These are phyloP conservation scores for Nasonovia ribisnigri DNA, from an alignment of 2,888 invertebrate species.

Conservation along the genomic window DNA sequence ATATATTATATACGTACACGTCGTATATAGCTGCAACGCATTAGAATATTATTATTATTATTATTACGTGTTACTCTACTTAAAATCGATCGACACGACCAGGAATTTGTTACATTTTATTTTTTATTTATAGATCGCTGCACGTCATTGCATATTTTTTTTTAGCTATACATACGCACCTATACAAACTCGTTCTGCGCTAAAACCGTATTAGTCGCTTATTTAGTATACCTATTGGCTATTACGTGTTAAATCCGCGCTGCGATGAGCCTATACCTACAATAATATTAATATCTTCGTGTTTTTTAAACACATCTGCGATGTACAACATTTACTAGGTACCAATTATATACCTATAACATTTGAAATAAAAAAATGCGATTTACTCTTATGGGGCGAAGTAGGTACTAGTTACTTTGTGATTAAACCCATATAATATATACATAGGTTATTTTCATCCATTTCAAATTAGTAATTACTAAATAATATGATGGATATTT, in stretches of 20 bases:
- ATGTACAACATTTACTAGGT: background rate
- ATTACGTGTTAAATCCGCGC: background rate
- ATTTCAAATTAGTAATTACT: background rate
- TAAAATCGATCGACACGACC: background rate
- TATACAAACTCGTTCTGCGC: background rate
- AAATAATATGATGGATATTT: background rate
- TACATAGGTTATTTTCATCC: background rate
- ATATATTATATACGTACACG: background rate
- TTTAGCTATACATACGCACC: background rate
- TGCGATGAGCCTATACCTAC: background rate
- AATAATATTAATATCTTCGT: background rate
- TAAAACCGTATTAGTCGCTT: background rate
- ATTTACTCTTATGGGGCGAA: background rate
- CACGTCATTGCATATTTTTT: background rate
- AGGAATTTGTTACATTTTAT: background rate
- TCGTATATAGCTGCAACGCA: background rate
- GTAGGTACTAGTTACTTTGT: too few relatives aligned
- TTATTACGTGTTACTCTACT: background rate
- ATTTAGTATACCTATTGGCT: background rate
- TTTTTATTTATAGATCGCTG: constrained; percentile 9
- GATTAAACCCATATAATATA: background rate
- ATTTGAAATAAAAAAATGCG: background rate
- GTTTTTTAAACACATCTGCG: background rate
- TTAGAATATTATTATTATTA: background rate
- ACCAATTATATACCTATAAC: background rate